Base-by-base conservation (phyloP, 2,797 vertebrate species). In the Calcarius lapponicus region DNA sequence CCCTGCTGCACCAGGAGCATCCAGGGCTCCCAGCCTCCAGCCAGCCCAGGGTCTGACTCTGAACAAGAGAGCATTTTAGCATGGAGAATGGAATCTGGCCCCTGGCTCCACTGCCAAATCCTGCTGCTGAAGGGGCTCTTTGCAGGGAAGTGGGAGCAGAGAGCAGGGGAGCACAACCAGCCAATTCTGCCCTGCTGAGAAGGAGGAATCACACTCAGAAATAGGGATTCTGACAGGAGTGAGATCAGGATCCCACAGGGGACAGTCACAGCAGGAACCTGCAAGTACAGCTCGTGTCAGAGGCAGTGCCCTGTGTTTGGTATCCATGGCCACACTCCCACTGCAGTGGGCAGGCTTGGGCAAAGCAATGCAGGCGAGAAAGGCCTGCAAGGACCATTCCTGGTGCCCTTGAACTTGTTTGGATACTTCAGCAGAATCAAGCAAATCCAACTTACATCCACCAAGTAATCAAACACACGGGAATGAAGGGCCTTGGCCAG, bases 401-500 rank as follows among this genome's bases (percentile, higher is more conserved):
- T 36, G 17, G 15, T 13, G 40, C n/a, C 66, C 66, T 34, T 70
- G 13, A 36, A 40, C 50, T 61, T 34, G 38, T 47, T 71, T 32
- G 34, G 43, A 26, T 47, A 61, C 43, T 57, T 57, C 56, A 78
- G 31, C 0, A 61, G 57, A 58, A 60, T 28, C 32, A 58, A 57
- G 10, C 3, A 42, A 93, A 80, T 19, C 34, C 82, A 90, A 96
- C 98, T 88, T 98, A 99, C 99, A 97, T 99, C 99, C 9, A 99
- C 99, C 87, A 99, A 95, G 98, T 97, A 99, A 96, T 99, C 99
- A 88, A 99, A 99, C 48, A 99, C 94, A 3, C 99, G 98, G 22
- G 99, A 50, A 17, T 99, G 99, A 93, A 99, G 98, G 25, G 99
- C 99, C 97, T 99, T 99, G 96, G 99, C 98, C 34, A 99, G 98